Conservation (phyloP, 2,113 vertebrate species). For the Chitala chitala region DNA sequence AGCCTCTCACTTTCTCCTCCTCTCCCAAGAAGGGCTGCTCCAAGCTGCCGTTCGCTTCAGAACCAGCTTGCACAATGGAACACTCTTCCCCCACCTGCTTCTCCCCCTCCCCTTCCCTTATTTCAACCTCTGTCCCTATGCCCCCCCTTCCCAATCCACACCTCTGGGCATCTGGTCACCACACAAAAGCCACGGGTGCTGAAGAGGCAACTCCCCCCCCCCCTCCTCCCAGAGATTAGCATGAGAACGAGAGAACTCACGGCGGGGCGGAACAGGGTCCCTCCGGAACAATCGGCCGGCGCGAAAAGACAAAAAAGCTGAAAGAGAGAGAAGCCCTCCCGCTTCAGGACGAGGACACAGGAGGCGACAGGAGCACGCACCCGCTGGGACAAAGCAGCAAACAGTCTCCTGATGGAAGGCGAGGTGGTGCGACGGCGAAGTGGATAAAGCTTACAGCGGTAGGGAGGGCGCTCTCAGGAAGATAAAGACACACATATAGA, state of each 20-base stretch:
- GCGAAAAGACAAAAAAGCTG: background rate
- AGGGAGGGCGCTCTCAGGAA: background rate
- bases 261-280: background rate
- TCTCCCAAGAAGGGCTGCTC: background rate
- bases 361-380: background rate
- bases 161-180: background rate
- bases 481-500: background rate
- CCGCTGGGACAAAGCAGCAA: background rate
- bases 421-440: background rate
- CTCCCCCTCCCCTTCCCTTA: background rate
- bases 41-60: background rate
- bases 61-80: background rate
- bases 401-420: background rate
- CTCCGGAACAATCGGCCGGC: slow-evolving; percentile 2
- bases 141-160: no score
- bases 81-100: background rate
- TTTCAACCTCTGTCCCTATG: no score
- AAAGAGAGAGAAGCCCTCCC: background rate
- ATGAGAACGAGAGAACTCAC: slow-evolving; percentile 11
- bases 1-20: background rate
- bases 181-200: background rate
- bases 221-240: background rate
- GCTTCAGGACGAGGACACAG: background rate
- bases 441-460: background rate
- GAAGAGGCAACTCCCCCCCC: background rate